Evolutionary conservation across 2,113 vertebrate species (phyloP), one percentile per base, ranked within the genome.

Genomic region (Saimiri boliviensis): DNA sequence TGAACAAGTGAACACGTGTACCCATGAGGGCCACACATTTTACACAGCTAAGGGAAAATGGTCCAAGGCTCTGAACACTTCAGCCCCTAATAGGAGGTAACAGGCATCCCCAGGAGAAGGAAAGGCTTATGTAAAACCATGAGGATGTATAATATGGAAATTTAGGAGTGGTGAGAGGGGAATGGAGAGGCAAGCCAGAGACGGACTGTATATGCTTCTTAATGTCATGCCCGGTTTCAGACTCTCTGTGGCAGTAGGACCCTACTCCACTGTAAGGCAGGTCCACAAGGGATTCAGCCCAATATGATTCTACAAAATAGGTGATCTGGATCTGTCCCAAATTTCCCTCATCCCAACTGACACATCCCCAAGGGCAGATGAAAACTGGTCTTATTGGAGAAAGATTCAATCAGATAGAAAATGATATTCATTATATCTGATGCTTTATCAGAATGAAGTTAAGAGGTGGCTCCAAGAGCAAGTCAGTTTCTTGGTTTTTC

Each of bases 91-190:
- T 54, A 71, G 68, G 66, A 56, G 23, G 16, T 23, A 66, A 40
- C 3, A 17, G 10, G 32, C n/a, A 81, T 17, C 40, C 60, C 30
- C 58, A 42, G 23, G 40, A 70, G 47, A 68, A 81, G 85, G 23
- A 49, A 58, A 80, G 12, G 27, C 30, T 79, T 81, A 14, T 54
- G n/a, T 32, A 73, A 80, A 92, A 68, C 16, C 84, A 37, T 56
- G 37, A 79, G 83, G 37, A 52, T 16, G 1, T 20, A 52, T 30
- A 7, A 16, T 25, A 16, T 16, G 5, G 45, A 52, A 70, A 37
- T 45, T 5, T 4, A 4, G 25, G 35, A 54, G 4, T 0, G 30
- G 30, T 9, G 2, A 49, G 25, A 80, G 32, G 54, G 25, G 8
- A 56, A 30, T 7, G 25, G 35, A n/a, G 80, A 27, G 25, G 49